Evolutionary conservation across 2,888 invertebrate species (phyloP), one percentile per base, ranked within the genome.

Genomic region (Unio pictorum): DNA sequence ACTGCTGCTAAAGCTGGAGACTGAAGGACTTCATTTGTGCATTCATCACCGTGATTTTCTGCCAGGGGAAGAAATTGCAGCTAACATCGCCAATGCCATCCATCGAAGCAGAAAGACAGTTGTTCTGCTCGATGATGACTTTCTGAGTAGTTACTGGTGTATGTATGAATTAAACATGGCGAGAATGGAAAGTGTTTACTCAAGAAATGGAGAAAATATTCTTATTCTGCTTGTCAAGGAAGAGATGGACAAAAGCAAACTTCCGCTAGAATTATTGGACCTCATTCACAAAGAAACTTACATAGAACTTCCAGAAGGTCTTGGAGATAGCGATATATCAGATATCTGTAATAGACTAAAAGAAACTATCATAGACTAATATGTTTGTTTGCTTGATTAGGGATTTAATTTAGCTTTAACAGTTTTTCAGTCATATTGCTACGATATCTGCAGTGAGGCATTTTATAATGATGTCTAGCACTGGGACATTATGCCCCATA

Each of bases 101-200:
- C 55, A 73, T 45, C 67, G 60, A 18, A 84, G 84, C 65, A 74
- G 71, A 64, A 77, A 78, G 59, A 81, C 77, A 0, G 64, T 82
- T 8, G 73, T 77, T 26, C 20, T 84, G 26, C 55, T 84, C 18
- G 69, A 79, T 7, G 61, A 64, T 11, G 28, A 34, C 23, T 84
- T 76, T 63, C 54, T 79, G 15, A 20, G 69, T 11, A 80, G 79
- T 55, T 66, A 75, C 17, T 81, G 74, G 73, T 82, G 82, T 72
- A 69, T 78, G 64, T 80, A 78, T 62, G 84, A 84, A 69, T 75
- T 82, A 28, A 68, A 78, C 34, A 79, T 78, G 69, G 79, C 82
- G 1, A 59, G 72, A 26, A 73, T 76, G 76, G 80, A 80, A 56
- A 74, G 75, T 65, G 70, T 75, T 11, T 75, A 72, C 59, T 72